Evolutionary conservation across 2,797 vertebrate species (phyloP).

Genomic region (Poecilia velifera): DNA sequence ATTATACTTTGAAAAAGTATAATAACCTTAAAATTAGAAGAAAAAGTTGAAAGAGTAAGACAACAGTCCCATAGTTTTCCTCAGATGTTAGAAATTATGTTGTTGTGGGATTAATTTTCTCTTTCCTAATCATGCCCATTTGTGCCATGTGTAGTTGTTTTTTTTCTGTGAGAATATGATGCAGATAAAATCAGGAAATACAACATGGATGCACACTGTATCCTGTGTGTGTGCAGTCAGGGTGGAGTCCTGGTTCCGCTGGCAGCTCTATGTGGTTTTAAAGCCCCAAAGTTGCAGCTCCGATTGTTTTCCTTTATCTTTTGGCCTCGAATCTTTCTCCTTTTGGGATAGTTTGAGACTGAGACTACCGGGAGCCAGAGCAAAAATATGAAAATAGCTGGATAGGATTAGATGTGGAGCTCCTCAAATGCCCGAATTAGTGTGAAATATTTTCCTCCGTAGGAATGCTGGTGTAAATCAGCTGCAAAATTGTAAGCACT

Average conservation of each 20-base stretch:
- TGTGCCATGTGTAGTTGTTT: neutral
- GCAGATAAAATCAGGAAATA: conserved; percentile 19
- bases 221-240: conserved; percentile 44
- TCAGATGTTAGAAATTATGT: neutral
- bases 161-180: neutral
- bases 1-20: neutral
- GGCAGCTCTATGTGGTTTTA: conserved; percentile 65
- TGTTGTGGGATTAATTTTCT: neutral
- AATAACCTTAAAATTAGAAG: neutral
- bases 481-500: conserved; percentile 37
- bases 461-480: conserved; percentile 56
- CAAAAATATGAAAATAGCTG: conserved; percentile 55
- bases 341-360: conserved; percentile 24
- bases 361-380: conserved; percentile 39
- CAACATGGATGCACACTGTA: conserved; percentile 7
- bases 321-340: conserved; percentile 1
- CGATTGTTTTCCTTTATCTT: conserved; percentile 11
- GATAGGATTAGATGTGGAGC: conserved; percentile 49
- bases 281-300: conserved; percentile 55
- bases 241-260: conserved; percentile 65
- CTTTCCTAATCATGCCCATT: neutral
- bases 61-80: neutral
- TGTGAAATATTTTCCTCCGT: conserved; percentile 51
- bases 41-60: neutral
- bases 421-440: conserved; percentile 41